Evolutionary conservation across 2,797 vertebrate species (phyloP), one percentile per base, ranked within the genome.

Genomic region (Sciurus carolinensis): DNA sequence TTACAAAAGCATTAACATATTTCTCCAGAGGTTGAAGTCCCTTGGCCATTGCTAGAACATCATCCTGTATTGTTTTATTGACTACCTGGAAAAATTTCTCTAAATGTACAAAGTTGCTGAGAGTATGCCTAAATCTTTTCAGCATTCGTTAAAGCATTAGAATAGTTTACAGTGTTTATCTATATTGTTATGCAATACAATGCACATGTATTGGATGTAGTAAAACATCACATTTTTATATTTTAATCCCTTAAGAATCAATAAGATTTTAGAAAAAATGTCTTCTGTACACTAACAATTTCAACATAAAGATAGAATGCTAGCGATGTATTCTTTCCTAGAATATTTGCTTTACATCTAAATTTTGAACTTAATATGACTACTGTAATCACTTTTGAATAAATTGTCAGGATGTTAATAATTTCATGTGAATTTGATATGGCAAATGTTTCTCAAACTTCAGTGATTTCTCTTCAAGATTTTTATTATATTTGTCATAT

Each of bases 141-240:
- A 79, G 39, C 33, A 82, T 82, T 73, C 75, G 42, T 83, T 76
- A 69, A 95, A 87, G 47, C 84, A 4, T 52, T 69, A 77, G 33
- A 94, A 92, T 87, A 96, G 69, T 93, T 88, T 12, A 47, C 7
- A 24, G 0, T 2, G 0, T 47, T 95, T 44, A 47, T 26, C 30
- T 79, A 77, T 52, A 73, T 93, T 94, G 42, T 73, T 96, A 92
- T 79, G 95, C 39, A 94, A 14, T 44, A 11, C 28, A 50, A 92
- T 66, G 64, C 9, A 77, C 75, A 79, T 59, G 0, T n/a, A 62
- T 44, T 96, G 14, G 15, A 77, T 73, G 12, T 39, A 75, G 71
- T 94, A 90, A 94, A 72, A 90, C 95, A 95, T 66, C 5, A 26
- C 20, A 47, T 26, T 85, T 92, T 69, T 69, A 39, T 69, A 80